Evolutionary conservation across 2,113 vertebrate genomes (phyloP).

Genomic region (Ceyx cyanopectus): DNA sequence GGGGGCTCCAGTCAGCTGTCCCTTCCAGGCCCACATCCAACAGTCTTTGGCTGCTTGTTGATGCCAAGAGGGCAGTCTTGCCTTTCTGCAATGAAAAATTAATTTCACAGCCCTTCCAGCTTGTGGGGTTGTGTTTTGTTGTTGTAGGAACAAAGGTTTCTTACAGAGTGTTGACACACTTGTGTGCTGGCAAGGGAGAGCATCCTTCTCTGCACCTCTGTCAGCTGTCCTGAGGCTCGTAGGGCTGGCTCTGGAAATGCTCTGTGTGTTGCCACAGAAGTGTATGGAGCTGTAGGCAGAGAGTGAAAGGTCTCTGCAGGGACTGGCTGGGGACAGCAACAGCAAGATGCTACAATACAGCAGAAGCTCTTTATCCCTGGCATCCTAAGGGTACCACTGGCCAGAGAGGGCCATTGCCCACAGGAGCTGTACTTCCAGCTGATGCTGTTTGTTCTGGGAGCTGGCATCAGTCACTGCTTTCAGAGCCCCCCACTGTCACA

Average conservation of each 20-base stretch:
- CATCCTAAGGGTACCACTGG: neutral
- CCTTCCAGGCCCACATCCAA: neutral
- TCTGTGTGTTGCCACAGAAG: neutral
- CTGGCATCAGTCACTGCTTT: neutral
- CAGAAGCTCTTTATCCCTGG: neutral
- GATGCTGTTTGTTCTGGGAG: neutral
- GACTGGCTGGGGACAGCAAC: neutral
- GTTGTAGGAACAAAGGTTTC: neutral
- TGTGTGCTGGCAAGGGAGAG: neutral
- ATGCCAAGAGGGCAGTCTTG: neutral
- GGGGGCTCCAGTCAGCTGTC: neutral
- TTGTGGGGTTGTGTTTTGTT: neutral
- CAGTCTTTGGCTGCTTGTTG: accelerated
- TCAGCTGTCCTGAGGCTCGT: neutral
- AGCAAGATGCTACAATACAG: neutral
- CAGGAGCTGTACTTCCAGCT: neutral
- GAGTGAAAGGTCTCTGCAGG: neutral
- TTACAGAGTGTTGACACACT: neutral
- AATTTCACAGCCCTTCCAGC: neutral
- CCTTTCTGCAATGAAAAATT: neutral
- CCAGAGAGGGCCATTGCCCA: neutral
- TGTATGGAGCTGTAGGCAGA: neutral
- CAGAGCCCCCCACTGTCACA: neutral
- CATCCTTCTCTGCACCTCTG: neutral
- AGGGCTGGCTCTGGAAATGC: neutral